Percentiles rank a stretch among this genome's conserved stretches.
phyloP scores from a whole-genome alignment of 2,888 invertebrate species.

The Caenorhabditis sinica region DNA sequence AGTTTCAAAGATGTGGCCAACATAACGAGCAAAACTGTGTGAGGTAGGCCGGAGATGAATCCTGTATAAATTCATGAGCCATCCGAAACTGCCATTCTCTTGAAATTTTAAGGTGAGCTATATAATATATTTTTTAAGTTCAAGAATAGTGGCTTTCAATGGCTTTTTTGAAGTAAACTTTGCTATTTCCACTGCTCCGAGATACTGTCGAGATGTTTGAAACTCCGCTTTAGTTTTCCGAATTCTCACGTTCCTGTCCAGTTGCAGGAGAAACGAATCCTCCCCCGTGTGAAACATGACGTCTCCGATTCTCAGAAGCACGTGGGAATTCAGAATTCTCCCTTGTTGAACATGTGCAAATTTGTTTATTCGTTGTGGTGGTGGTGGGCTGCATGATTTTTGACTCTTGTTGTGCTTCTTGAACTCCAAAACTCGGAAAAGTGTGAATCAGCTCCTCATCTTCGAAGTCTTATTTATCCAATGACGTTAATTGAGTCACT shows the following conservation, averaged over 20 bases:
- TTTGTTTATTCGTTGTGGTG: constrained; percentile 10
- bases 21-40: no score
- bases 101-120: no score
- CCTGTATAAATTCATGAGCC: no score
- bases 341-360: constrained; percentile 23
- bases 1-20: no score
- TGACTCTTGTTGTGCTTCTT: background rate
- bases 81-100: no score
- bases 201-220: no score
- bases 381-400: background rate
- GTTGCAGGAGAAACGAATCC: background rate
- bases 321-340: constrained; percentile 18
- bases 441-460: background rate
- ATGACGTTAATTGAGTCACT: constrained; percentile 16
- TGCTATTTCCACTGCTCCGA: no score
- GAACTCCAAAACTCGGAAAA: background rate
- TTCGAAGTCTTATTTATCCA: background rate
- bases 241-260: background rate
- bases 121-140: no score
- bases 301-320: constrained; percentile 11
- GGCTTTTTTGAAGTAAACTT: no score
- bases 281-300: constrained; percentile 13
- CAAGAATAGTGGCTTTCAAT: no score
- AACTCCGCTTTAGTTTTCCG: background rate
- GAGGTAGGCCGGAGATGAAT: no score